Evolutionary conservation across 2,113 vertebrate species (phyloP).

Genomic region (Ceyx melanurus): DNA sequence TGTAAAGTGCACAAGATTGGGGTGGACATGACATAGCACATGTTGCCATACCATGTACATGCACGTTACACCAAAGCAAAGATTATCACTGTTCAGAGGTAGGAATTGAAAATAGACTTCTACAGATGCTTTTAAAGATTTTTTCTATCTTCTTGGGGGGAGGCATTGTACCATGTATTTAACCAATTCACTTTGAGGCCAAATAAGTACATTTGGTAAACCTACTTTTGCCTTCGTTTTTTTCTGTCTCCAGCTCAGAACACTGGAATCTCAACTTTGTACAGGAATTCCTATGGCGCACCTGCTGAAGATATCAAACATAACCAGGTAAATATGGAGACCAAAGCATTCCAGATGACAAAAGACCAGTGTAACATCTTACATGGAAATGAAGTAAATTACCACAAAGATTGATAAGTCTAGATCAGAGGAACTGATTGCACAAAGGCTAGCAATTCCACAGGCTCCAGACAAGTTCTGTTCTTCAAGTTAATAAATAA

Average conservation of each 20-base stretch:
- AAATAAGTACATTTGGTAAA: conserved; percentile 7
- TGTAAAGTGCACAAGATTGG: not conserved
- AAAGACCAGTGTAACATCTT: not conserved
- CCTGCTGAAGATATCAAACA: conserved; percentile 94
- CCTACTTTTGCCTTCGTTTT: not conserved
- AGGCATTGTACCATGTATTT: not conserved
- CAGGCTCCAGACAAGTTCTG: not conserved
- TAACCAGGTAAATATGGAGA: conserved; percentile 83
- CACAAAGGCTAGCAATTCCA: not conserved
- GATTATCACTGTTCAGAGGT: not conserved
- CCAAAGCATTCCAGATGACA: not conserved
- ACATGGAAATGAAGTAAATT: not conserved
- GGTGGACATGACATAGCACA: not conserved
- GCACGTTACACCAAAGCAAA: not conserved
- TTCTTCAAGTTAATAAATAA: not conserved
- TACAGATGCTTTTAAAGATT: not conserved
- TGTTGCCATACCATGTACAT: not conserved
- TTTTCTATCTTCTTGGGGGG: not conserved
- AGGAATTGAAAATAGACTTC: not conserved
- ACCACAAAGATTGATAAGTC: not conserved
- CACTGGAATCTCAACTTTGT: conserved; percentile 93
- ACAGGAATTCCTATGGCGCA: conserved; percentile 94
- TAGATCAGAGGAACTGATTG: not conserved
- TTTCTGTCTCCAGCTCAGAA: conserved; percentile 82
- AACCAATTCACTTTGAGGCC: not conserved